Base-by-base conservation (phyloP, 2,113 vertebrate species). In the Cebus imitator region DNA sequence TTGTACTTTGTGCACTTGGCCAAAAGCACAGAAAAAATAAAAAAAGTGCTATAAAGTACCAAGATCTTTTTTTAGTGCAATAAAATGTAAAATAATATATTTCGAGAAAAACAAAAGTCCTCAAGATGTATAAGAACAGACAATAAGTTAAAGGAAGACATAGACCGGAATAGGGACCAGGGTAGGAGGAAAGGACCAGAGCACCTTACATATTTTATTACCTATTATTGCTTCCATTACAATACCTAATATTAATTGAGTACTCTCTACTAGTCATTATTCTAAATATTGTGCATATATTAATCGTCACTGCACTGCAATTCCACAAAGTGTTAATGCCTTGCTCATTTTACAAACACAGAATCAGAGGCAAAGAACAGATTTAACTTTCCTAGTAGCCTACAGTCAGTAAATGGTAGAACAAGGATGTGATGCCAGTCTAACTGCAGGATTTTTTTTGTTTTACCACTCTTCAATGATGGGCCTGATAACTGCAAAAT, bases 31-130 rank as follows among this genome's bases (percentile, higher is more conserved):
- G 73, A 84, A 70, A 81, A 48, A 25, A n/a, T 80, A 48, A 16
- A 75, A 58, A 58, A 82, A 55, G 40, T 87, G 17, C 87, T 85
- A 30, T 37, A 94, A 96, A 94, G 14, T 84, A 80, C 8, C 20
- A 92, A 83, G 11, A 18, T 88, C 11, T 87, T 90, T 86, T 81
- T 92, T 80, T 88, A 88, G 95, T 93, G 43, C 55, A 95, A 85
- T 40, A 57, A 84, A 96, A 97, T 52, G 23, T 75, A 30, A 97
- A 91, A 48, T 75, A 85, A 70, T 21, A 13, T 55, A 45, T 78
- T 75, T 75, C 27, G 1, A 6, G 35, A 20, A 10, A 76, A 81
- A 76, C 16, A 81, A 75, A 86, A 17, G 30, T 66, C 35, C 95
- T 17, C 7, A 76, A 85, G 30, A 90, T 93, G 78, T 93, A 72